These are phyloP conservation scores for Rhincodon typus DNA, from an alignment of 2,797 vertebrate species.

Conservation along the genomic window DNA sequence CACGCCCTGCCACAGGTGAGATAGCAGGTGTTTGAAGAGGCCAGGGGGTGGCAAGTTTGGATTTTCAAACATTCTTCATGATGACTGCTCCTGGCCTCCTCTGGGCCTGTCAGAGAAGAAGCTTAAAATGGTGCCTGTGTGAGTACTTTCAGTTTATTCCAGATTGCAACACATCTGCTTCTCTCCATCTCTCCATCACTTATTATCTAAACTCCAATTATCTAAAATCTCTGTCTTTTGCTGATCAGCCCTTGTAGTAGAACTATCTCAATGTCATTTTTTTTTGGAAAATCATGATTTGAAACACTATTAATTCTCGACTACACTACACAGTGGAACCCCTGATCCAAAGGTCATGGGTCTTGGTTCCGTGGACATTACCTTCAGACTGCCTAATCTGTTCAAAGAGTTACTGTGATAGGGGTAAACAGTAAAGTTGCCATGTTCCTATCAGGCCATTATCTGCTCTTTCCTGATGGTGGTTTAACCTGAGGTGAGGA, in stretches of 20 bases:
- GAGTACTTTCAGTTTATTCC: too few relatives aligned
- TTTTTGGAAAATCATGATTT: background rate
- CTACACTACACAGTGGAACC: background rate
- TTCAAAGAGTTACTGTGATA: background rate
- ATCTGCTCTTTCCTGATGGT: too few relatives aligned
- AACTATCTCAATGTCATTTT: background rate
- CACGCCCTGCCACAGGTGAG: too few relatives aligned
- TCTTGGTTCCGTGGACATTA: background rate
- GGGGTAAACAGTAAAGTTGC: too few relatives aligned
- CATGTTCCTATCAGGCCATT: too few relatives aligned
- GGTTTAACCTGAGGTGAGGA: too few relatives aligned
- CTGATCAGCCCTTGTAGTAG: background rate
- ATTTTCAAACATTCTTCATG: too few relatives aligned
- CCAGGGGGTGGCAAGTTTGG: too few relatives aligned
- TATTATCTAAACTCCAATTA: background rate
- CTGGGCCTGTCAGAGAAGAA: too few relatives aligned
- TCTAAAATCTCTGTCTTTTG: background rate
- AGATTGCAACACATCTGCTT: background rate
- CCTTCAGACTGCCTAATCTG: background rate
- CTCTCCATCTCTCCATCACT: background rate
- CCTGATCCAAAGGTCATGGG: background rate
- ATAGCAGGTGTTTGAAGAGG: too few relatives aligned
- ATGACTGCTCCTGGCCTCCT: too few relatives aligned
- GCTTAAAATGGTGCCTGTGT: too few relatives aligned
- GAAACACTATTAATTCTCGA: background rate